phyloP scores from a whole-genome alignment of 2,113 vertebrate species.

The Tyto alba region DNA sequence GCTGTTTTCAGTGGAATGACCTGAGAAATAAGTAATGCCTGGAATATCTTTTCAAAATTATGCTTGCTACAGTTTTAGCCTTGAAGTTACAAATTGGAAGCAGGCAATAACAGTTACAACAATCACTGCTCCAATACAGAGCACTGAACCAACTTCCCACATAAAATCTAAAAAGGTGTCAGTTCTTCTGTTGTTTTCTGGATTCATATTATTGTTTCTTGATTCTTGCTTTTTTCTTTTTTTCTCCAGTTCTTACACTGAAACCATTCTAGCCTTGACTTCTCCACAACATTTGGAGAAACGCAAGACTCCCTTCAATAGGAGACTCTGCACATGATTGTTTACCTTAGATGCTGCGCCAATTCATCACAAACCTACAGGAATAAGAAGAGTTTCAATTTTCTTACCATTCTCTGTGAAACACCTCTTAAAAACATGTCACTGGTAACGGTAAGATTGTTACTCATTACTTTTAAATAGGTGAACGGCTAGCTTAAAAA shows the following conservation, averaged over 20 bases:
- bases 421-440: background rate
- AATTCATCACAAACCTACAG: constrained; percentile 75
- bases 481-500: background rate
- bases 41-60: background rate
- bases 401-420: background rate
- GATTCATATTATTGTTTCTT: background rate
- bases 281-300: background rate
- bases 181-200: background rate
- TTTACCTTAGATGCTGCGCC: constrained; percentile 77
- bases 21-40: background rate
- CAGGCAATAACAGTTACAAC: background rate
- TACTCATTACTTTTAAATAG: background rate
- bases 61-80: background rate
- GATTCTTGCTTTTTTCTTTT: background rate
- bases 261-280: background rate
- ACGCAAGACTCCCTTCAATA: background rate
- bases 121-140: background rate
- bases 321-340: background rate
- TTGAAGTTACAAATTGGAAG: background rate
- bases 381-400: background rate
- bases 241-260: background rate
- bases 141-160: background rate
- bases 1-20: background rate
- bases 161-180: background rate
- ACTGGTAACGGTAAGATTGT: background rate